Evolutionary conservation across 2,888 invertebrate species (phyloP).

Genomic region (Apantesis nais): DNA sequence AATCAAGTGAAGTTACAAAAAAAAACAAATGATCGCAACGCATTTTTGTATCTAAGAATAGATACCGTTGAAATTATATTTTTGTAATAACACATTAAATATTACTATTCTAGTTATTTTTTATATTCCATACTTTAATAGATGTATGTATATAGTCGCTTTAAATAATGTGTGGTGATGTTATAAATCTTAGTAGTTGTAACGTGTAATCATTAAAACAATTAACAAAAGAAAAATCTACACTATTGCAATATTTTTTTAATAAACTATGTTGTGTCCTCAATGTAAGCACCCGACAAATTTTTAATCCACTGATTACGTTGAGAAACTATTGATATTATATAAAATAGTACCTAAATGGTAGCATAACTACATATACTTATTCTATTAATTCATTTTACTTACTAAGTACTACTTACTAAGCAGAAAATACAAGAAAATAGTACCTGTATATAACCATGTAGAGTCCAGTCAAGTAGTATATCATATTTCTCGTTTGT

Average conservation of each 20-base stretch:
- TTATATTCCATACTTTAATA: background rate
- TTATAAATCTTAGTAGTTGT: background rate
- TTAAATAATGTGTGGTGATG: background rate
- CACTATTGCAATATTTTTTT: background rate
- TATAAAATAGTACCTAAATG: too few relatives aligned
- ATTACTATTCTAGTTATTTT: background rate
- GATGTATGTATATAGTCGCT: background rate
- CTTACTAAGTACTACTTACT: too few relatives aligned
- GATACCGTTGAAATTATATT: background rate
- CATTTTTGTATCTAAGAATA: background rate
- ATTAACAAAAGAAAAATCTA: background rate
- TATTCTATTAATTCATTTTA: too few relatives aligned
- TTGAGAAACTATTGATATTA: too few relatives aligned
- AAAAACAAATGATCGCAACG: background rate
- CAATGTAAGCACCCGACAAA: too few relatives aligned
- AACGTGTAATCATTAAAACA: background rate
- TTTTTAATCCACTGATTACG: too few relatives aligned
- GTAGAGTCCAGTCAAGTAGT: too few relatives aligned
- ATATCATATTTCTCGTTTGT: too few relatives aligned
- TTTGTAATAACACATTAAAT: background rate
- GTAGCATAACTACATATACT: too few relatives aligned
- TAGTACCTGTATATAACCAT: too few relatives aligned
- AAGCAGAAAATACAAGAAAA: too few relatives aligned
- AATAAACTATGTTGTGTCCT: too few relatives aligned
- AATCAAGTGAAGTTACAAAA: background rate